Evolutionary conservation across 2,888 invertebrate species (phyloP), one percentile per base, ranked within the genome.

Genomic region (Cantharis nigra): DNA sequence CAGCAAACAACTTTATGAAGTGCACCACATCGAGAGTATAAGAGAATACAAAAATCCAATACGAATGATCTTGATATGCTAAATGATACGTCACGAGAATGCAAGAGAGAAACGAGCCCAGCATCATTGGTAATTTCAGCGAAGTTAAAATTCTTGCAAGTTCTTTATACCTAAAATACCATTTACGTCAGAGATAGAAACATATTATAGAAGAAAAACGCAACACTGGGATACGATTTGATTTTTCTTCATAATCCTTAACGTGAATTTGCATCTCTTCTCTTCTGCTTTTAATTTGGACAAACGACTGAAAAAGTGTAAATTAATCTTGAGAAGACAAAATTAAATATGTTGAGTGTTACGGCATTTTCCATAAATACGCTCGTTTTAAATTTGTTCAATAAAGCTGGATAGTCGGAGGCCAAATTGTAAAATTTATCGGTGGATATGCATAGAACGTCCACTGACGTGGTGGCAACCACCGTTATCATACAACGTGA

Each of bases 401-500:
- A 62, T 18, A 81, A 62, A 13, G 72, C 73, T 9, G 79, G 78
- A 75, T 80, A 81, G 20, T 78, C 78, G 49, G 69, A 70, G 13
- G 76, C 70, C 14, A 82, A 14, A 3, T 69, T 62, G 64, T 82
- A 81, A 30, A 82, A 62, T 33, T 71, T 64, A 20, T 70, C 33
- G 0, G 82, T 81, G 14, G 75, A 63, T 9, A 82, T 80, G 10
- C 72, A 72, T 20, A 83, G 71, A 10, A 83, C 67, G 71, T 81
- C 81, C 3, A 80, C 80, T 9, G 76, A 74, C 7, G 78, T 79
- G 14, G 62, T 71, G n/a, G 82, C 80, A 11, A 74, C 77, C 7
- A 81, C 79, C 9, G 74, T 75, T 30, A 81, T 78, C 81, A 81
- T 82, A 70, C 80, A 82, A 73, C 83, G 78, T 11, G 79, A 78